Evolutionary conservation across 2,113 vertebrate genomes (phyloP), one percentile per base, ranked within the genome.

Genomic region (Gymnorhina tibicen): DNA sequence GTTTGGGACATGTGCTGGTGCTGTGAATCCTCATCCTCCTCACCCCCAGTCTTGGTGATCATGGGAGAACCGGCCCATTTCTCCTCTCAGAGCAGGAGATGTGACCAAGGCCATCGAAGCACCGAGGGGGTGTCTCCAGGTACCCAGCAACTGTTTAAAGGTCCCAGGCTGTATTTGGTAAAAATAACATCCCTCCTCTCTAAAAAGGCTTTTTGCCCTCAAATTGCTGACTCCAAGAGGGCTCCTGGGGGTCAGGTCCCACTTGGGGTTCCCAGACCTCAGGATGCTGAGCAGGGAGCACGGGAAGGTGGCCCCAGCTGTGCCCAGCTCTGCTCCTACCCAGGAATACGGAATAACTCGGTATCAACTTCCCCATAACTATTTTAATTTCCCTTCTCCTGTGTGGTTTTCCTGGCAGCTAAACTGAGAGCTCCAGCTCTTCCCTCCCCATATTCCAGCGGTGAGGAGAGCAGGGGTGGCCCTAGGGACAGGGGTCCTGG

Each of bases 191-290:
- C 44, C 13, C 11, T 80, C 11, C 64, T 64, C 55, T 67, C 46
- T 13, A 9, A 13, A 87, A 73, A 19, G 37, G 8, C 32, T 33
- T 63, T 82, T 69, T 35, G 6, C 39, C 32, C 28, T 47, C 66
- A 37, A 32, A 7, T n/a, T 85, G 59, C 58, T 82, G 32, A 46
- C 55, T 15, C 18, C 32, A 26, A 18, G 76, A 50, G 39, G 27
- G 42, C 15, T 66, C 2, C 1, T 72, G 69, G 35, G 52, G 26
- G 19, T 24, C 23, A 39, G 24, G 27, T 19, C 23, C 32, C 2
- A 0, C 0, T 0, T 62, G 53, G 33, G 27, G 13, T 26, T 33
- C 41, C 63, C 64, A 32, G n/a, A 32, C 5, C 41, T 33, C 0
- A 1, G 6, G 64, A 20, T 70, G 66, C 55, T 2, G 15, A 58